Evolutionary conservation across 2,888 invertebrate genomes (phyloP).

Genomic region (Neoascia interrupta): DNA sequence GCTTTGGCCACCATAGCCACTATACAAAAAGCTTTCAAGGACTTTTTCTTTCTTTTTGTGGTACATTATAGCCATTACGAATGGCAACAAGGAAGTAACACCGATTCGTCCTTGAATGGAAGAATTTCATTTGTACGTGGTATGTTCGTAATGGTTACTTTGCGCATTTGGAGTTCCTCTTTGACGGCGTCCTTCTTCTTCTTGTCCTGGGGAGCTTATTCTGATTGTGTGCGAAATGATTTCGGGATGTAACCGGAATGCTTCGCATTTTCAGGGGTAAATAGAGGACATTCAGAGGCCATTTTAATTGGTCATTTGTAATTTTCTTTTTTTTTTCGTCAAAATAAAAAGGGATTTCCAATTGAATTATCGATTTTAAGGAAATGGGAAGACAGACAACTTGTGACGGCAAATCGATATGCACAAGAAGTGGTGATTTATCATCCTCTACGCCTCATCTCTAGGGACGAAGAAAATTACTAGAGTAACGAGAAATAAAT

Average conservation of each 20-base stretch:
- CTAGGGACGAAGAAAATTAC: too few species aligned
- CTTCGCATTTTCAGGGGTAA: conserved; percentile 9
- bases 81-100: conserved; percentile 20
- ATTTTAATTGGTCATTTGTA: background rate
- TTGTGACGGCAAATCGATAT: background rate
- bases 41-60: conserved; percentile 19
- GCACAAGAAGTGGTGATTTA: background rate
- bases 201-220: background rate
- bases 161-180: conserved; percentile 21
- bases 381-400: background rate
- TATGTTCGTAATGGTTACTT: conserved; percentile 13
- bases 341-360: too few species aligned
- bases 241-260: background rate
- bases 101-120: conserved; percentile 45
- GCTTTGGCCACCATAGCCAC: conserved; percentile 14
- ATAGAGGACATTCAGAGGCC: conserved; percentile 17
- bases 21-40: conserved; percentile 46
- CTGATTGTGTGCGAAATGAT: background rate
- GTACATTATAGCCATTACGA: too few species aligned
- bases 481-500: too few species aligned
- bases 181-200: background rate
- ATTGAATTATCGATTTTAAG: background rate
- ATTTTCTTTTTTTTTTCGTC: too few species aligned
- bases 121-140: conserved; percentile 12
- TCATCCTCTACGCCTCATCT: background rate